Evolutionary conservation across 1,140 invertebrate species (phyloP).

Genomic region (Coelopa frigida): DNA sequence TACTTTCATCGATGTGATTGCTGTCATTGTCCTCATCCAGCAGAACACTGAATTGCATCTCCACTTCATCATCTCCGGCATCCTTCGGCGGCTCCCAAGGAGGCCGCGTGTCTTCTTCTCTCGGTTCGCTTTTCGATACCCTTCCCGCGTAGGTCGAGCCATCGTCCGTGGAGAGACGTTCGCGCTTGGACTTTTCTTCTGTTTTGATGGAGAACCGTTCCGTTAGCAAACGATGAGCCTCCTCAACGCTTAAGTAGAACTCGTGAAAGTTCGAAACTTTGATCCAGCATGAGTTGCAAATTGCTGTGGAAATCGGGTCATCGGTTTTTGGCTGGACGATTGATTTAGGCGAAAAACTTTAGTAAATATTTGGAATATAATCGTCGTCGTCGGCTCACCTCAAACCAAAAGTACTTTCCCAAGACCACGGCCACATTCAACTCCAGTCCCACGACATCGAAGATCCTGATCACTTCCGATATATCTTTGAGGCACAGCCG

Average conservation of each 20-base stretch:
- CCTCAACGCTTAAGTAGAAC: slow-evolving; percentile 36
- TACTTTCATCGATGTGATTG: too few relatives aligned
- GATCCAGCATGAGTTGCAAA: slow-evolving; percentile 36
- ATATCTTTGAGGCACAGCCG: slow-evolving; percentile 33
- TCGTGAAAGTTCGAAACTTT: slow-evolving; percentile 40
- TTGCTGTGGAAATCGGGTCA: slow-evolving; percentile 28
- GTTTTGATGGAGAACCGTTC: slow-evolving; percentile 13
- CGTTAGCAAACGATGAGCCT: slow-evolving; percentile 19
- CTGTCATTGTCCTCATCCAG: too few relatives aligned
- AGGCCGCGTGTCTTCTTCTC: too few relatives aligned
- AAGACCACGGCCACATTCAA: neutral
- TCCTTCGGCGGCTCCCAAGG: too few relatives aligned
- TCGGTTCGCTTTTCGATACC: too few relatives aligned
- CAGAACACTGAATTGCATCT: too few relatives aligned
- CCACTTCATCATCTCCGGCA: too few relatives aligned
- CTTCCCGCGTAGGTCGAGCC: too few relatives aligned
- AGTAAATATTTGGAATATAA: neutral
- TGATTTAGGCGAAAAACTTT: neutral
- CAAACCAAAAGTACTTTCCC: slow-evolving; percentile 7
- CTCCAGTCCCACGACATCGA: slow-evolving; percentile 15
- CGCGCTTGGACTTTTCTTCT: too few relatives aligned
- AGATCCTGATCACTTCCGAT: slow-evolving; percentile 30
- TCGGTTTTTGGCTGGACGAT: slow-evolving; percentile 3
- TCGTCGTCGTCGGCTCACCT: slow-evolving; percentile 1
- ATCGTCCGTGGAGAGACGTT: too few relatives aligned